phyloP scores from a whole-genome alignment of 2,797 vertebrate genomes.

The Thunnus albacares region DNA sequence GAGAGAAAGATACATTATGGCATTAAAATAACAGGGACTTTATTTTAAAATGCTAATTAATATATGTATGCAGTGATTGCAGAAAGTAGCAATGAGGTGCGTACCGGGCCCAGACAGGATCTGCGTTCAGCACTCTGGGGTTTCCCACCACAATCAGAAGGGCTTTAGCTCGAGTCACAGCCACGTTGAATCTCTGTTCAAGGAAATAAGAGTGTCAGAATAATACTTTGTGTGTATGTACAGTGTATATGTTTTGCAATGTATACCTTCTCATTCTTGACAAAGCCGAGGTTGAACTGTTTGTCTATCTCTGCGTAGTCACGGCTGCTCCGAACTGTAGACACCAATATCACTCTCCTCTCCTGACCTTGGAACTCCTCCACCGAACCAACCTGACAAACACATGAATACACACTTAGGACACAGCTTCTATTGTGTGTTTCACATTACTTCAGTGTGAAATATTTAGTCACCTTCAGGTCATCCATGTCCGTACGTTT shows the following conservation, averaged over 20 bases:
- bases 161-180: conserved; percentile 93
- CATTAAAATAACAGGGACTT: background rate
- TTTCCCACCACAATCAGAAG: conserved; percentile 95
- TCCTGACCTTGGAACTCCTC: conserved; percentile 98
- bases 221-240: background rate
- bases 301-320: conserved; percentile 83
- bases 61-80: background rate
- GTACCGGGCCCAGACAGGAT: conserved; percentile 89
- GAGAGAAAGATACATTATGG: background rate
- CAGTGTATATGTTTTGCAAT: accelerated
- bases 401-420: background rate
- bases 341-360: conserved; percentile 91
- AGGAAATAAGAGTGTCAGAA: background rate
- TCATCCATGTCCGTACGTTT: conserved; percentile 65
- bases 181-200: conserved; percentile 94
- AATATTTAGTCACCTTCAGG: conserved; percentile 86
- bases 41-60: background rate
- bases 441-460: background rate
- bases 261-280: conserved; percentile 93
- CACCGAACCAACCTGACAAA: conserved; percentile 92
- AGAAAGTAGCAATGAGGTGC: background rate
- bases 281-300: conserved; percentile 92
- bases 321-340: conserved; percentile 91
- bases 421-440: background rate
- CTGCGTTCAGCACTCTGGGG: conserved; percentile 87